Conservation (phyloP, 2,113 vertebrate genomes). For the Clarias batrachus region DNA sequence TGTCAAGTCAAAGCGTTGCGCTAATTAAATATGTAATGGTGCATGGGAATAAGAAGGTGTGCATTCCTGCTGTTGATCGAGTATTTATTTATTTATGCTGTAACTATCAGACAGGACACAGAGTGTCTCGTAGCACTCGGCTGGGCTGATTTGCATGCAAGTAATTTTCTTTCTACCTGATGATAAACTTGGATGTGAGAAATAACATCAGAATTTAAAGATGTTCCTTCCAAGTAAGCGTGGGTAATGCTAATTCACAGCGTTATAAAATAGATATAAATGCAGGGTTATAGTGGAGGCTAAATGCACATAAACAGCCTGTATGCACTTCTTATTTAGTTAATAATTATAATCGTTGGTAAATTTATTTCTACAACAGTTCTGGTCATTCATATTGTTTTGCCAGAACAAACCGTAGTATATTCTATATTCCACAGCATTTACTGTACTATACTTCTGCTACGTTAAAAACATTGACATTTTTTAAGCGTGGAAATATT, state of each 20-base stretch:
- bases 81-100: conserved; percentile 5
- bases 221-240: neutral
- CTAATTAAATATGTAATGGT: conserved; percentile 55
- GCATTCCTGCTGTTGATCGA: conserved; percentile 44
- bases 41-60: conserved; percentile 42
- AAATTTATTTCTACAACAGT: no score
- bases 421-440: no score
- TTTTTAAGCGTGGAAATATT: no score
- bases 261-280: neutral
- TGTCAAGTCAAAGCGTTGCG: conserved; percentile 37
- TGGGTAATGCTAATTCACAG: neutral
- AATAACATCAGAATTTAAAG: neutral
- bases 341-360: no score
- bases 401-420: no score
- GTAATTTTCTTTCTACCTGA: conserved; percentile 16
- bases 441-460: no score
- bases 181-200: conserved; percentile 10
- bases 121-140: conserved; percentile 40
- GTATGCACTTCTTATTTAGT: no score
- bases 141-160: conserved; percentile 16
- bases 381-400: no score
- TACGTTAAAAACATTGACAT: no score
- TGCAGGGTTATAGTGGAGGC: neutral
- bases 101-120: conserved; percentile 45
- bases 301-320: no score